phyloP scores from a whole-genome alignment of 2,888 invertebrate genomes.

The Sminthurinus aureus region DNA sequence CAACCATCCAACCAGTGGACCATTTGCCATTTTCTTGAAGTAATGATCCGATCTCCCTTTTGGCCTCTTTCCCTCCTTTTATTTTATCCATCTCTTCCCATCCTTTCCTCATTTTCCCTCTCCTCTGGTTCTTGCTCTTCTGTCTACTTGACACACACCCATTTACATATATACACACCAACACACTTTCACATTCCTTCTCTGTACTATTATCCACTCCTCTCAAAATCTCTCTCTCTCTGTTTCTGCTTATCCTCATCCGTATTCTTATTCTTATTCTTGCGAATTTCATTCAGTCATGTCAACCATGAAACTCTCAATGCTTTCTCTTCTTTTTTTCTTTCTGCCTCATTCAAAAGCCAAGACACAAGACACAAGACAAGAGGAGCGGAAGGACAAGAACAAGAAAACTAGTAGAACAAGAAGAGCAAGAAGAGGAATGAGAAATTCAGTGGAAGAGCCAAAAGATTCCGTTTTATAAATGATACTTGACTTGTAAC shows the following conservation, averaged over 20 bases:
- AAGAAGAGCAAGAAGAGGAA: background rate
- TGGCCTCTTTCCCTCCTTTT: slow-evolving; percentile 1
- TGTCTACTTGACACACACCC: too few species aligned
- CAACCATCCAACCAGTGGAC: background rate
- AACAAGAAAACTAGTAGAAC: background rate
- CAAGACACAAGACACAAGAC: too few species aligned
- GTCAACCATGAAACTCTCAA: background rate
- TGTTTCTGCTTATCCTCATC: background rate
- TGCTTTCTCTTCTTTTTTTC: background rate
- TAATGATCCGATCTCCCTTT: slow-evolving; percentile 32
- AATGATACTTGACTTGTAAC: background rate
- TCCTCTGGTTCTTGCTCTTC: background rate
- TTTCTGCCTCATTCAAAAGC: too few species aligned
- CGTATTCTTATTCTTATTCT: background rate
- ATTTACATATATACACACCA: too few species aligned
- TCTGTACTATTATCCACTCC: background rate
- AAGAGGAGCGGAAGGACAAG: too few species aligned
- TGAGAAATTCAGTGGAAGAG: background rate
- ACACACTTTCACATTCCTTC: too few species aligned
- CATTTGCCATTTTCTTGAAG: slow-evolving; percentile 28
- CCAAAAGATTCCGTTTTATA: background rate
- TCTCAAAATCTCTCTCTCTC: background rate
- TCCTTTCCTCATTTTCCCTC: background rate
- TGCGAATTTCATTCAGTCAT: background rate
- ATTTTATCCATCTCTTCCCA: background rate